Base-by-base conservation (phyloP, 2,888 invertebrate species). In the Ametastegia equiseti region DNA sequence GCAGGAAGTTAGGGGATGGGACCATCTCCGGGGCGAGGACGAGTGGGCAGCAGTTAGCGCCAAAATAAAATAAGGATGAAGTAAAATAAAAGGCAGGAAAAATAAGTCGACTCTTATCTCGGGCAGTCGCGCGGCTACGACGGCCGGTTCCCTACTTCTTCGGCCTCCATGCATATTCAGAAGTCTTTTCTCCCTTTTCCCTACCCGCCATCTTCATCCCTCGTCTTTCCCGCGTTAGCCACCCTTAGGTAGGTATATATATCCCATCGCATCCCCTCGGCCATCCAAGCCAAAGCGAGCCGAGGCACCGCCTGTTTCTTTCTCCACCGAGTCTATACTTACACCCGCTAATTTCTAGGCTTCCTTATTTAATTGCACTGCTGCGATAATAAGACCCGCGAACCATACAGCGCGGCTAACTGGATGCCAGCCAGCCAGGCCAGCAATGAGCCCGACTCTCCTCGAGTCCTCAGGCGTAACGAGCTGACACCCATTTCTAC, bases 111-210 rank as follows among this genome's bases (percentile, higher is more conserved):
- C 89, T 89, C 90, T 91, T 90, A 90, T 91, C 90, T 90, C 89
- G 87, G 87, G 67, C 65, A 54, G 67, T 67, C 57, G 60, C 73
- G 63, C 88, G 87, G 85, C 88, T 88, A 36, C 87, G 87, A 85
- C 88, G 88, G 87, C 88, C 87, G 88, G 87, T 89, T 87, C 87
- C 89, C 89, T 89, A 60, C 65, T 39, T n/a, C n/a, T n/a, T 90
- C 90, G 86, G 88, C 86, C n/a, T n/a, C 88, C 89, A 91, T 91
- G 91, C 91, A 91, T 91, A 91, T 91, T 91, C 91, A 91, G 85
- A 82, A 89, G 88, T 81, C 84, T 84, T 84, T 73, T 83, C 78
- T 33, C 67, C 82, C 83, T 83, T 81, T 84, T 82, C 80, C 83
- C 80, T 82, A 83, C 86, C 85, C 82, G 84, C 84, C 82, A 83